Conservation (phyloP, 1,140 invertebrate genomes). For the Rhyacophila brunnea region DNA sequence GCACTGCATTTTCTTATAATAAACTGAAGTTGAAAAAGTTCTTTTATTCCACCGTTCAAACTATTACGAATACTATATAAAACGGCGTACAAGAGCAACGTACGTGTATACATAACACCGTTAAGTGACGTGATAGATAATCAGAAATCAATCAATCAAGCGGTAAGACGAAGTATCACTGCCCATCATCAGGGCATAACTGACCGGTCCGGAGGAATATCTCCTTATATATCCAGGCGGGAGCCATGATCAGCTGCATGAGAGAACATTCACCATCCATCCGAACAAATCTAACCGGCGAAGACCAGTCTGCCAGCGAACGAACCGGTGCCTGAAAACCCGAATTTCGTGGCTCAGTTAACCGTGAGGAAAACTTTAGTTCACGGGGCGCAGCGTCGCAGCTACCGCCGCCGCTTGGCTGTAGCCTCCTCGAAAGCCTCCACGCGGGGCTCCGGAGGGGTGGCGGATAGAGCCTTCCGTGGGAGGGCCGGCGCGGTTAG, state of each 20-base stretch:
- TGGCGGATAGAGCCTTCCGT: not conserved
- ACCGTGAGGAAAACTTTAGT: conserved; percentile 33
- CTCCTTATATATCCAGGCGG: conserved; percentile 28
- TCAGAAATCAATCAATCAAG: too few species aligned
- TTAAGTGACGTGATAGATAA: too few species aligned
- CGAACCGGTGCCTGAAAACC: conserved; percentile 28
- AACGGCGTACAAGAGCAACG: too few species aligned
- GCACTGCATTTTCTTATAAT: too few species aligned
- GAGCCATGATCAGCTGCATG: conserved; percentile 25
- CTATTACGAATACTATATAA: too few species aligned
- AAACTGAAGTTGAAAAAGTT: too few species aligned
- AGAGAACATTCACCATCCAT: conserved; percentile 25
- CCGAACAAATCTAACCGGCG: conserved; percentile 22
- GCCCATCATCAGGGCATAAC: conserved; percentile 22
- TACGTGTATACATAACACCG: too few species aligned
- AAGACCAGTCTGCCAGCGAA: too few species aligned
- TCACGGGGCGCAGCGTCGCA: conserved; percentile 12
- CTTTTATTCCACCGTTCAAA: too few species aligned
- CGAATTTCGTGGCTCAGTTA: conserved; percentile 35
- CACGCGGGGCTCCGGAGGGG: not conserved
- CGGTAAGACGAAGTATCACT: too few species aligned
- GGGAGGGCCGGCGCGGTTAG: not conserved
- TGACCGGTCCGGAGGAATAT: conserved; percentile 18
- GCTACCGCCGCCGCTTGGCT: not conserved
- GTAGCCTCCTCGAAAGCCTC: not conserved